Percentiles rank a stretch among this genome's conserved stretches.
phyloP scores from a whole-genome alignment of 2,888 invertebrate species.

The Tetanocera ferruginea region DNA sequence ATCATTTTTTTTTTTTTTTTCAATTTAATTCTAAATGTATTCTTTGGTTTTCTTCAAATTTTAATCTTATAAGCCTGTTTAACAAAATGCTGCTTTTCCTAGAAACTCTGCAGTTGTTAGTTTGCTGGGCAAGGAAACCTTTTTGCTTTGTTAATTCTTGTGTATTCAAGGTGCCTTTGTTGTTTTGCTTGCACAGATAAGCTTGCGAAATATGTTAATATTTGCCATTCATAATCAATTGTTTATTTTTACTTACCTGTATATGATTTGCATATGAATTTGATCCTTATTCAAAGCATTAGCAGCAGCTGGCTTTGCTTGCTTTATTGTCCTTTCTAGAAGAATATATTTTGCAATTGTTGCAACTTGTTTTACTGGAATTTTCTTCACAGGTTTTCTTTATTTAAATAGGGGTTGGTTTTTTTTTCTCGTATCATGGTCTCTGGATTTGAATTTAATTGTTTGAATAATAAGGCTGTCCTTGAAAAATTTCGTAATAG shows the following conservation, averaged over 20 bases:
- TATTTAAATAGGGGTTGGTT: background rate
- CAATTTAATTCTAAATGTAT: background rate
- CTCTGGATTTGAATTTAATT: no score
- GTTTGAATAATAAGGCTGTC: no score
- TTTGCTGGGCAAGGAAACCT: background rate
- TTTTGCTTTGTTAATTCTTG: background rate
- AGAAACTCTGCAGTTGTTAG: background rate
- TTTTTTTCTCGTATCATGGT: background rate
- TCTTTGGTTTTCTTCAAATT: background rate
- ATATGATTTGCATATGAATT: background rate
- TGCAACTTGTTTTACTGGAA: slow-evolving; percentile 2
- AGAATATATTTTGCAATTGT: slow-evolving; percentile 7
- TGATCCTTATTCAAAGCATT: background rate
- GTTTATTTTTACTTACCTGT: background rate
- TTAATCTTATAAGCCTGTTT: background rate
- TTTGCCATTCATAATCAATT: no score
- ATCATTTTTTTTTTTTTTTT: background rate
- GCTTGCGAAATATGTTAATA: no score
- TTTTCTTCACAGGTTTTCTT: background rate
- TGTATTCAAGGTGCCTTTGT: no score
- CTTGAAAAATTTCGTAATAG: no score
- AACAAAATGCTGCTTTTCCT: background rate
- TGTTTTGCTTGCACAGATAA: no score
- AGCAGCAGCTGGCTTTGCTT: background rate
- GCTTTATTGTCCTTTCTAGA: background rate